Percentiles rank a stretch among this genome's conserved stretches.
These are phyloP conservation scores for Tenthredo amoena DNA, from an alignment of 2,888 invertebrate species.

Conservation along the genomic window DNA sequence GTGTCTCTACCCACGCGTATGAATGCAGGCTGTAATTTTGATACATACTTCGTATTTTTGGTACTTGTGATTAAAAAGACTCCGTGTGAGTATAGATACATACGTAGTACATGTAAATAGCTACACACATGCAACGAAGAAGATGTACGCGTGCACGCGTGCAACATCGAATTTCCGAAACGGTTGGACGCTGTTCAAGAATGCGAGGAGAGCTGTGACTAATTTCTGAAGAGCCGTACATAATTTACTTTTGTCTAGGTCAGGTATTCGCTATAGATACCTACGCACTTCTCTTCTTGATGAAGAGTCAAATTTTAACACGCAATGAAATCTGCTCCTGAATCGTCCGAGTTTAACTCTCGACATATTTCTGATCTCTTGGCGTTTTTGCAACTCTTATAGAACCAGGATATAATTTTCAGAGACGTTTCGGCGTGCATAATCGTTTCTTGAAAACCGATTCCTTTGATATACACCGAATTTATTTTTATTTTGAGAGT, in stretches of 20 bases:
- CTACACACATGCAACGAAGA: background rate
- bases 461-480: background rate
- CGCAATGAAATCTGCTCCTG: background rate
- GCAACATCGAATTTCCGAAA: conserved; percentile 12
- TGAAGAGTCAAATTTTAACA: background rate
- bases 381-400: background rate
- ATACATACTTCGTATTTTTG: background rate
- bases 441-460: background rate
- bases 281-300: background rate
- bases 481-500: background rate
- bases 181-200: conserved; percentile 48
- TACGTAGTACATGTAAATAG: background rate
- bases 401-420: background rate
- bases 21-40: background rate
- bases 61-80: background rate
- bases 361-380: background rate
- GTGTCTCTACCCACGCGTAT: conserved; percentile 29
- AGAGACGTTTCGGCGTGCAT: background rate
- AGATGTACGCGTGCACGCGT: conserved; percentile 21
- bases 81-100: background rate
- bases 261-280: conserved; percentile 59
- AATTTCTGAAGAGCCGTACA: conserved; percentile 42
- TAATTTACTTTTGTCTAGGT: conserved; percentile 54
- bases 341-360: background rate
- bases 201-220: conserved; percentile 43